Conservation (phyloP, 2,888 invertebrate species). For the Cyaniris semiargus region DNA sequence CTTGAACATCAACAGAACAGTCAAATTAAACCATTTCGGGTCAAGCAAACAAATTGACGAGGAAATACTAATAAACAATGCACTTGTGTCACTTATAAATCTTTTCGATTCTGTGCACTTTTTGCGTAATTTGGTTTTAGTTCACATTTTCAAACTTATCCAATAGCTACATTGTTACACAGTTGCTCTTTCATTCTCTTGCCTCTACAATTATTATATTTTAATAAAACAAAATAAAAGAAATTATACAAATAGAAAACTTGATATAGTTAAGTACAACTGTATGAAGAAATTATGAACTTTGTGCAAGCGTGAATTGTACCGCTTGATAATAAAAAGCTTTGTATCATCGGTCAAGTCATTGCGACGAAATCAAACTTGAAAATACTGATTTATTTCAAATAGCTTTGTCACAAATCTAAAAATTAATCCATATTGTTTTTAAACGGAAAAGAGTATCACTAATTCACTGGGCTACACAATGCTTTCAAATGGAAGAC, state of each 20-base stretch:
- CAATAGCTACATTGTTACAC: background rate
- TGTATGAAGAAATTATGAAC: conserved; percentile 50
- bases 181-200: background rate
- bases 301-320: conserved; percentile 32
- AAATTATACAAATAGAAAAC: conserved; percentile 32
- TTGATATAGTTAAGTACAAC: conserved; percentile 60
- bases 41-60: conserved; percentile 43
- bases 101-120: background rate
- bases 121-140: background rate
- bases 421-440: background rate
- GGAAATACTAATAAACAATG: conserved; percentile 4
- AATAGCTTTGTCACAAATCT: background rate
- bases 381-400: background rate
- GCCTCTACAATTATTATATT: background rate
- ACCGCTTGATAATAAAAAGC: conserved; percentile 17
- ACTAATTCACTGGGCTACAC: background rate
- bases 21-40: conserved; percentile 24
- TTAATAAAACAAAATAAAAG: conserved; percentile 41
- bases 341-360: background rate
- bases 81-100: background rate
- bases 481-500: background rate
- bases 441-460: background rate
- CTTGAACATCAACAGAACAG: conserved; percentile 27
- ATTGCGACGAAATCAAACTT: background rate
- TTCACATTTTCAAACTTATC: background rate